Percentiles rank a stretch among this genome's conserved stretches.
These are phyloP conservation scores for Unio delphinus DNA, from an alignment of 2,888 invertebrate genomes.

Conservation along the genomic window DNA sequence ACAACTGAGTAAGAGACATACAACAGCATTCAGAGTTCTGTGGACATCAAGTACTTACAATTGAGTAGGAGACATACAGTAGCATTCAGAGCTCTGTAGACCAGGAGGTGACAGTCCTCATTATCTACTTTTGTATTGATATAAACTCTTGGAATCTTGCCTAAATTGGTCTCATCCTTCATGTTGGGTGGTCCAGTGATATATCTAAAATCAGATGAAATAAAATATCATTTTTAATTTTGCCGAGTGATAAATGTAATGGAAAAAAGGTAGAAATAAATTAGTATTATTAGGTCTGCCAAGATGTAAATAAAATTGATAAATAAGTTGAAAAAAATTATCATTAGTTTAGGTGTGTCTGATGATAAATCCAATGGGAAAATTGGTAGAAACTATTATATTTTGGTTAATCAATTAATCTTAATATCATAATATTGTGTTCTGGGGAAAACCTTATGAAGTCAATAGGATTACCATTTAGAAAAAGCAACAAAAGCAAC, in stretches of 20 bases:
- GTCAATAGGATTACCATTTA: not conserved
- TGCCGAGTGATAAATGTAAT: not conserved
- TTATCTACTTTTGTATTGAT: constrained; percentile 76
- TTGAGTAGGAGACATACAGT: constrained; percentile 88
- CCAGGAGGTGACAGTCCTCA: constrained; percentile 82
- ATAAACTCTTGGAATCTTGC: constrained; percentile 81
- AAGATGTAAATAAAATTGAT: constrained; percentile 78
- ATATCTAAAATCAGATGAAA: constrained; percentile 73
- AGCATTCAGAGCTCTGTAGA: constrained; percentile 88
- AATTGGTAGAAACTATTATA: not conserved
- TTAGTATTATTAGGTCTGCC: constrained; percentile 72
- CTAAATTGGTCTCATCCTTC: constrained; percentile 74
- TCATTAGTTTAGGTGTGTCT: not conserved
- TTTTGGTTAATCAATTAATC: constrained; percentile 45
- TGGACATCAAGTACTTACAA: constrained; percentile 74
- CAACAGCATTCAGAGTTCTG: too few relatives aligned
- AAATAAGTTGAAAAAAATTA: constrained; percentile 7
- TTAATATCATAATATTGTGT: not conserved
- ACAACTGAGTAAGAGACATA: too few relatives aligned
- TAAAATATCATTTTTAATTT: constrained; percentile 1
- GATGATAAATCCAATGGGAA: not conserved
- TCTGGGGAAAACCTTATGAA: too few relatives aligned
- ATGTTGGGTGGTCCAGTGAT: constrained; percentile 80
- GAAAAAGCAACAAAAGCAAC: not conserved
- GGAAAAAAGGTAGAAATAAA: not conserved